Base-by-base conservation (phyloP, 2,888 invertebrate genomes). In the Andrena bicolor region DNA sequence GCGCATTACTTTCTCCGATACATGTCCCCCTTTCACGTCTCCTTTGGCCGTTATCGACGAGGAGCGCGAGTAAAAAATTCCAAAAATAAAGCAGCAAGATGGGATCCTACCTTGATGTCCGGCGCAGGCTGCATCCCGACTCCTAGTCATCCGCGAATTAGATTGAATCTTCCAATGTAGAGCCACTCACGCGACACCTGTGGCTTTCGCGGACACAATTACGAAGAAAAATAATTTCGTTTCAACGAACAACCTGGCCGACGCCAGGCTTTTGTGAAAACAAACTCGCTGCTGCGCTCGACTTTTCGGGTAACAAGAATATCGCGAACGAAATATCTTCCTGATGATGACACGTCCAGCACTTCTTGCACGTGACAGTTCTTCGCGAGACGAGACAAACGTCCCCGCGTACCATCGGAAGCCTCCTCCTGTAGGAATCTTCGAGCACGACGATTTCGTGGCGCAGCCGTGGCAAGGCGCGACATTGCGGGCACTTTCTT, bases 301-400 rank as follows among this genome's bases (percentile, higher is more conserved):
- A 35, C 1, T n/a, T 10, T 26, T 13, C n/a, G 35, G 6, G 20
- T 13, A 2, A 10, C 13, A 16, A 7, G 1, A 16, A 10, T 13
- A 2, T 0, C 64, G 7, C 0, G 2, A 65, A 16, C n/a, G 26
- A 3, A 28, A 28, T 35, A 26, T 26, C 16, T 77, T 77, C 71
- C 32, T 16, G 71, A 8, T n/a, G 79, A 48, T 51, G 63, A 26
- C 2, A 16, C 5, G 0, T 26, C n/a, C n/a, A 23, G 13, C 8
- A 48, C 6, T 70, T 82, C 81, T 83, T 83, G n/a, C n/a, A n/a
- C n/a, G n/a, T n/a, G n/a, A n/a, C 8, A 48, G 8, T 70, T 82
- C 81, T 83, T 83, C 76, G 26, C 7, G 76, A 13, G 80, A 56
- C 51, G 63, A 72, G 48, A 13, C 8, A 16, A 51, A 41, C 2